phyloP scores from a whole-genome alignment of 53 echinoderm and acorn worm genomes.

The Henricia sp. region DNA sequence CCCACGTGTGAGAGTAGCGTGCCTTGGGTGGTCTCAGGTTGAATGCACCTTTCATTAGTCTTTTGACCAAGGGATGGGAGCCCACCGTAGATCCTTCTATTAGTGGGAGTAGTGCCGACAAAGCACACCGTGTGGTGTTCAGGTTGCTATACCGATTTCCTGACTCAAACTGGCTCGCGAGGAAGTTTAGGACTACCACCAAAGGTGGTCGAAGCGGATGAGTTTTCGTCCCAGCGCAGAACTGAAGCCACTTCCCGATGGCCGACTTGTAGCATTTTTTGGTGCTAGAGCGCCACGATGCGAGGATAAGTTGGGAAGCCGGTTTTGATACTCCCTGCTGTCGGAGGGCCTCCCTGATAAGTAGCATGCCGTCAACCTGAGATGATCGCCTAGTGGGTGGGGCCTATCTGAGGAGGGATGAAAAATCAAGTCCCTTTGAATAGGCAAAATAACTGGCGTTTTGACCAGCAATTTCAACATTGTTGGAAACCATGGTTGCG shows the following conservation, averaged over 20 bases:
- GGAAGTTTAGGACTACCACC: not conserved
- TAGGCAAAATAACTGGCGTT: not conserved
- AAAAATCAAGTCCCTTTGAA: not conserved
- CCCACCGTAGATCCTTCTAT: slow-evolving; percentile 9
- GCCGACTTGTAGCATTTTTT: not conserved
- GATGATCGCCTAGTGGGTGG: not conserved
- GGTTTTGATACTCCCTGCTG: too few species aligned
- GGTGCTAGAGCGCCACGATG: not conserved
- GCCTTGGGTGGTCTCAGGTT: slow-evolving; percentile 1
- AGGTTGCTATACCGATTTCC: not conserved
- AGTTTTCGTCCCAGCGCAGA: slow-evolving; percentile 15
- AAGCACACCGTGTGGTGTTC: not conserved
- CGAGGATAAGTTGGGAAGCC: too few species aligned
- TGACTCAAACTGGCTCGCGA: not conserved
- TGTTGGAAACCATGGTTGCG: too few species aligned
- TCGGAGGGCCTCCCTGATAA: not conserved
- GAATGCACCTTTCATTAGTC: slow-evolving; percentile 30
- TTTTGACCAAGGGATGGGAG: not conserved
- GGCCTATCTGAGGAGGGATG: not conserved
- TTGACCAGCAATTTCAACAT: too few species aligned
- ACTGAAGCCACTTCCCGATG: not conserved
- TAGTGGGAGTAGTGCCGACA: not conserved
- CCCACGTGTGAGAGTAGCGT: slow-evolving; percentile 15
- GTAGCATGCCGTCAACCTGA: not conserved
- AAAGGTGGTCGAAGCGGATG: not conserved